These are phyloP conservation scores for Leptoclinus maculatus DNA, from an alignment of 2,797 vertebrate genomes.

Conservation along the genomic window DNA sequence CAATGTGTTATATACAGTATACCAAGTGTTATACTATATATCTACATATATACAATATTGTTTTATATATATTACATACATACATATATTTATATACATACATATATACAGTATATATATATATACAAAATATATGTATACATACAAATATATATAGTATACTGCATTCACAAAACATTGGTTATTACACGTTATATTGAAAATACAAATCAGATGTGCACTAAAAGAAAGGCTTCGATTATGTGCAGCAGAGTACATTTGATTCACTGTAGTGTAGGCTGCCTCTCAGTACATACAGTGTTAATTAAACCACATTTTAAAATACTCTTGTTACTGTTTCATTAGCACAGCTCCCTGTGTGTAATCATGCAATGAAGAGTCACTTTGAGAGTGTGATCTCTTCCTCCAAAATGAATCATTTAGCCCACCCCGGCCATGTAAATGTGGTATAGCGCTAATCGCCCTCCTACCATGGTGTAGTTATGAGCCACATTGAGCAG, in stretches of 20 bases:
- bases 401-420: slow-evolving; percentile 58
- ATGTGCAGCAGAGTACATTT: slow-evolving; percentile 5
- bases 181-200: neutral
- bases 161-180: slow-evolving; percentile 2
- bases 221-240: neutral
- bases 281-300: slow-evolving; percentile 4
- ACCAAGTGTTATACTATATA: neutral
- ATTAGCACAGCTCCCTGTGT: slow-evolving; percentile 15
- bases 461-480: slow-evolving; percentile 93
- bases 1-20: neutral
- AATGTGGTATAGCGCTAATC: slow-evolving; percentile 9
- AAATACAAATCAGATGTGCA: neutral
- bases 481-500: slow-evolving; percentile 94
- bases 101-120: no score
- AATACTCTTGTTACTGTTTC: slow-evolving; percentile 23
- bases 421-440: slow-evolving; percentile 24
- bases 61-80: no score
- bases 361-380: slow-evolving; percentile 5
- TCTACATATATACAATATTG: no score
- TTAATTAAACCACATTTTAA: slow-evolving; percentile 22
- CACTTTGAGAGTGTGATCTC: slow-evolving; percentile 2
- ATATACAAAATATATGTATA: no score
- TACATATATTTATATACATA: no score
- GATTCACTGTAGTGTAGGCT: neutral
- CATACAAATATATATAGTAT: neutral